Percentiles rank a stretch among this genome's conserved stretches.
These are phyloP conservation scores for Aphodius sticticus DNA, from an alignment of 2,888 invertebrate genomes.

Conservation along the genomic window DNA sequence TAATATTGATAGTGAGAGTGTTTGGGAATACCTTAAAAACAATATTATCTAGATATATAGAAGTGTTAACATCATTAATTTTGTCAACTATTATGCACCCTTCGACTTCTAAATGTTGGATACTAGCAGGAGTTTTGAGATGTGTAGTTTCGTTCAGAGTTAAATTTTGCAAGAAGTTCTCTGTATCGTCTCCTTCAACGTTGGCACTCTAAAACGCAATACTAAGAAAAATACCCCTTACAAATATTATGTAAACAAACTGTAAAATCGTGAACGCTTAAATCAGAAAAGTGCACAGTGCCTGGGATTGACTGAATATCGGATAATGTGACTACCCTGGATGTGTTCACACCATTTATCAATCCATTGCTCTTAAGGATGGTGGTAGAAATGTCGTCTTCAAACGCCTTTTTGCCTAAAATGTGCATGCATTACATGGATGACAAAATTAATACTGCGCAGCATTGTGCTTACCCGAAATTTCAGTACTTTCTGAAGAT, in stretches of 20 bases:
- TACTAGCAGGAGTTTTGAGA: conserved; percentile 60
- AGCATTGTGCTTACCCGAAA: conserved; percentile 54
- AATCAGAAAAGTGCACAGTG: conserved; percentile 62
- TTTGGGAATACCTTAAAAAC: conserved; percentile 9
- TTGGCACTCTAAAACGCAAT: conserved; percentile 43
- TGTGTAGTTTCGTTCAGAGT: conserved; percentile 58
- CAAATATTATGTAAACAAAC: conserved; percentile 26
- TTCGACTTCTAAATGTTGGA: conserved; percentile 61
- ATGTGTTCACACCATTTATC: conserved; percentile 61
- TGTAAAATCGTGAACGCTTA: conserved; percentile 59
- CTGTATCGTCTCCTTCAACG: conserved; percentile 63
- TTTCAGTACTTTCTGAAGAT: conserved; percentile 51
- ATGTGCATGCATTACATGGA: conserved; percentile 44
- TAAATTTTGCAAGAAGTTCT: conserved; percentile 61
- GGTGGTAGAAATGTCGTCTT: conserved; percentile 53
- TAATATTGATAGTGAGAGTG: not conserved
- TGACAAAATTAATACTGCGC: conserved; percentile 5
- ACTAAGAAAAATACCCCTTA: conserved; percentile 39
- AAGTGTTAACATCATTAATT: not conserved
- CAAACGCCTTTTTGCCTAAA: conserved; percentile 61
- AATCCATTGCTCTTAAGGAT: conserved; percentile 56
- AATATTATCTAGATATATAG: conserved; percentile 14
- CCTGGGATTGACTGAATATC: conserved; percentile 60
- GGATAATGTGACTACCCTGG: conserved; percentile 61
- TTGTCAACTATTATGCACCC: conserved; percentile 62